phyloP scores from a whole-genome alignment of 2,113 vertebrate genomes.

The Hucho hucho region DNA sequence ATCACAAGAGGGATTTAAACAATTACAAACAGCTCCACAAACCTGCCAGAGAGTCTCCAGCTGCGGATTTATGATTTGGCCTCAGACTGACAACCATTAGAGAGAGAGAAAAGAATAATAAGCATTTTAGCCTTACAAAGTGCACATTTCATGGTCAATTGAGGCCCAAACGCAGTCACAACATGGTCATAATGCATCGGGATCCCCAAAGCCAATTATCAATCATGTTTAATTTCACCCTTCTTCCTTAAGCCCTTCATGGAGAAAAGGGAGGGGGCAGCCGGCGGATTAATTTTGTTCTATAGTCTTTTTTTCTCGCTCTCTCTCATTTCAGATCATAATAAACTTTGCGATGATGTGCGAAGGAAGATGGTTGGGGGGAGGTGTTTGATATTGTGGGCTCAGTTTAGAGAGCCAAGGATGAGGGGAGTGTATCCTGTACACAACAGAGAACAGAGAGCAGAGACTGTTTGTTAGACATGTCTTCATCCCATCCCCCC shows the following conservation, averaged over 20 bases:
- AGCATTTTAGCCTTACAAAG: slow-evolving; percentile 63
- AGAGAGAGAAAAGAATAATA: slow-evolving; percentile 4
- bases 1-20: slow-evolving; percentile 65
- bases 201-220: slow-evolving; percentile 76
- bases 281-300: neutral
- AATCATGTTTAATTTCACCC: slow-evolving; percentile 76
- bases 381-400: slow-evolving; percentile 40
- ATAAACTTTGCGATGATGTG: slow-evolving; percentile 41
- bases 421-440: slow-evolving; percentile 3
- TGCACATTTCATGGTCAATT: slow-evolving; percentile 76
- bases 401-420: slow-evolving; percentile 10
- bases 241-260: slow-evolving; percentile 63
- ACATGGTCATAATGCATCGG: slow-evolving; percentile 58
- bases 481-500: neutral
- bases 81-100: slow-evolving; percentile 52
- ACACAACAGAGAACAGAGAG: slow-evolving; percentile 16
- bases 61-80: slow-evolving; percentile 51
- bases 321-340: slow-evolving; percentile 29
- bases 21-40: slow-evolving; percentile 59
- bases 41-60: slow-evolving; percentile 54
- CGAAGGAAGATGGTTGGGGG: slow-evolving; percentile 18
- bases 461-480: slow-evolving; percentile 10
- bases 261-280: slow-evolving; percentile 25
- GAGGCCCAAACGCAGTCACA: slow-evolving; percentile 74
- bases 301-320: neutral